Evolutionary conservation across 2,888 invertebrate species (phyloP).

Genomic region (Onthophagus sagittarius): DNA sequence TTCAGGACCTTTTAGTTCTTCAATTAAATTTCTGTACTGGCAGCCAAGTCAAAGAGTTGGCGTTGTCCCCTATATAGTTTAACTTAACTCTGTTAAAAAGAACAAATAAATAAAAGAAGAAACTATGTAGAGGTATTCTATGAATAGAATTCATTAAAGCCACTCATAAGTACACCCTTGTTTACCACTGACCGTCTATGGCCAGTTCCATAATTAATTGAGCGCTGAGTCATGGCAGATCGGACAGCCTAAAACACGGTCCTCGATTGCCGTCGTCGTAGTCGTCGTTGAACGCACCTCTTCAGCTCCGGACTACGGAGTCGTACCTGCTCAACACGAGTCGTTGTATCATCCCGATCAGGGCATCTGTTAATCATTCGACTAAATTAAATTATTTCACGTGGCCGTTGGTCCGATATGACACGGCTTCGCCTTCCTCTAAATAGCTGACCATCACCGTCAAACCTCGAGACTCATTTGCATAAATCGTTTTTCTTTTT

Average conservation of each 20-base stretch:
- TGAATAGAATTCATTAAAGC: slow-evolving; percentile 36
- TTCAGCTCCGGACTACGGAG: background rate
- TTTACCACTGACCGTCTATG: slow-evolving; percentile 37
- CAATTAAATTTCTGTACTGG: background rate
- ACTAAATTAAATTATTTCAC: background rate
- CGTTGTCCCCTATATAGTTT: background rate
- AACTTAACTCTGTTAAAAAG: too few relatives aligned
- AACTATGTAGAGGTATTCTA: background rate
- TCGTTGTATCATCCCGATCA: slow-evolving; percentile 19
- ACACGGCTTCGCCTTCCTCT: slow-evolving; percentile 6
- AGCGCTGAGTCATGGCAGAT: slow-evolving; percentile 36
- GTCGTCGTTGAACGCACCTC: slow-evolving; percentile 2
- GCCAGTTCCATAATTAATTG: slow-evolving; percentile 40
- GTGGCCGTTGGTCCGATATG: slow-evolving; percentile 2
- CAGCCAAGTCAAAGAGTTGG: background rate
- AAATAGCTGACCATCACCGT: slow-evolving; percentile 11
- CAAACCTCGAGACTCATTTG: slow-evolving; percentile 3
- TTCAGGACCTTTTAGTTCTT: background rate
- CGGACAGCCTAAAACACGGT: slow-evolving; percentile 26
- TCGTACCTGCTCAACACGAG: slow-evolving; percentile 14
- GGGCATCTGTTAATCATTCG: slow-evolving; percentile 3
- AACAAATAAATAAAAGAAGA: background rate
- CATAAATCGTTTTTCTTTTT: slow-evolving; percentile 14
- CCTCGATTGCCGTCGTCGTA: slow-evolving; percentile 24
- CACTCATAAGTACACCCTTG: slow-evolving; percentile 34